Conservation (phyloP, 1,140 invertebrate genomes). For the Tetraneura akinire region DNA sequence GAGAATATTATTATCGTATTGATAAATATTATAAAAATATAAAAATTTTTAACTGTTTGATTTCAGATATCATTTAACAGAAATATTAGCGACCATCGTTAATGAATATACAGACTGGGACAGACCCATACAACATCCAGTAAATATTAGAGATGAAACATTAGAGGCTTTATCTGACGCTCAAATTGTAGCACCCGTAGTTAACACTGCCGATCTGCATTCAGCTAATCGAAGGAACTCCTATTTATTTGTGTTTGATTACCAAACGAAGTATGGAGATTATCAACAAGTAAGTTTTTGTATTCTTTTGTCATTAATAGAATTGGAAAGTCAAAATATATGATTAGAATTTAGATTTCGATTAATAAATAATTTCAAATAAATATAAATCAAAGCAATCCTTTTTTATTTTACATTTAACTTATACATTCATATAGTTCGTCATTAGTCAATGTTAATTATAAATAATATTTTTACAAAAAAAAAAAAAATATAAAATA, state of each 20-base stretch:
- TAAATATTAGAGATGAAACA: slow-evolving; percentile 79
- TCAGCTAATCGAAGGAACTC: slow-evolving; percentile 80
- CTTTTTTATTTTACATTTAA: too few species aligned
- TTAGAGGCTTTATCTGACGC: slow-evolving; percentile 92
- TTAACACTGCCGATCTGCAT: slow-evolving; percentile 89
- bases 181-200: slow-evolving; percentile 86
- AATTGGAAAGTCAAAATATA: too few species aligned
- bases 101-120: slow-evolving; percentile 99
- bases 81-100: slow-evolving; percentile 84
- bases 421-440: too few species aligned
- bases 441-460: too few species aligned
- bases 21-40: background rate
- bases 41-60: background rate
- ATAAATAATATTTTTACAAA: too few species aligned
- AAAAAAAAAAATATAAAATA: too few species aligned
- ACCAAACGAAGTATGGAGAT: slow-evolving; percentile 88
- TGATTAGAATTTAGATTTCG: too few species aligned
- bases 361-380: too few species aligned
- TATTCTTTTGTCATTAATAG: too few species aligned
- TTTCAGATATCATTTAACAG: slow-evolving; percentile 68
- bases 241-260: slow-evolving; percentile 90
- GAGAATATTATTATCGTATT: too few species aligned
- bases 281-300: slow-evolving; percentile 80
- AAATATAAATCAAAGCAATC: too few species aligned
- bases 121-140: slow-evolving; percentile 86